phyloP scores from a whole-genome alignment of 2,888 invertebrate species.

The Malthinus flaveolus region DNA sequence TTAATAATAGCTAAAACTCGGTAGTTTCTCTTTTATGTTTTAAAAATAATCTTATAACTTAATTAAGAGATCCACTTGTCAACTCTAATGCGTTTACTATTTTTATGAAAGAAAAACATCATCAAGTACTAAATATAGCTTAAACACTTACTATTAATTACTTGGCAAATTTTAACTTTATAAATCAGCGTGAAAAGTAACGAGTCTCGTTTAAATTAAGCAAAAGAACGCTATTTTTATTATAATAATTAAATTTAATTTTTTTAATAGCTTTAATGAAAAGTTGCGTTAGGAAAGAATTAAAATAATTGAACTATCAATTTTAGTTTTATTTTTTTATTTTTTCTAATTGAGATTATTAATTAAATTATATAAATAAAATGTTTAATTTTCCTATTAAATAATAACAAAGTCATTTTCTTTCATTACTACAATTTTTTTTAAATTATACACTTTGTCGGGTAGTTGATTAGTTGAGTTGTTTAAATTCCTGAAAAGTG shows the following conservation, averaged over 20 bases:
- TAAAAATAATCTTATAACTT: conserved; percentile 14
- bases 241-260: background rate
- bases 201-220: background rate
- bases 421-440: too few species aligned
- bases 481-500: too few species aligned
- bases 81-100: conserved; percentile 11
- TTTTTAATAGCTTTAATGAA: too few species aligned
- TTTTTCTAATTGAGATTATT: too few species aligned
- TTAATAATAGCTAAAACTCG: conserved; percentile 6
- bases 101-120: conserved; percentile 10
- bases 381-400: too few species aligned
- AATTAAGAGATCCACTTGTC: conserved; percentile 15
- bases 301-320: too few species aligned
- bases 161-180: conserved; percentile 8
- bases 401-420: too few species aligned
- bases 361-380: too few species aligned
- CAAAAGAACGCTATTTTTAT: background rate
- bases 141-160: conserved; percentile 12
- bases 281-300: too few species aligned
- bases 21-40: conserved; percentile 13
- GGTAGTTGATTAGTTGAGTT: too few species aligned
- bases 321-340: too few species aligned
- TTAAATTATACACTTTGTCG: too few species aligned
- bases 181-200: background rate
- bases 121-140: conserved; percentile 12